A percentile compares a stretch with the other conserved stretches of the same genome.
phyloP scores from a whole-genome alignment of 2,113 vertebrate genomes.

The Zapus hudsonius region DNA sequence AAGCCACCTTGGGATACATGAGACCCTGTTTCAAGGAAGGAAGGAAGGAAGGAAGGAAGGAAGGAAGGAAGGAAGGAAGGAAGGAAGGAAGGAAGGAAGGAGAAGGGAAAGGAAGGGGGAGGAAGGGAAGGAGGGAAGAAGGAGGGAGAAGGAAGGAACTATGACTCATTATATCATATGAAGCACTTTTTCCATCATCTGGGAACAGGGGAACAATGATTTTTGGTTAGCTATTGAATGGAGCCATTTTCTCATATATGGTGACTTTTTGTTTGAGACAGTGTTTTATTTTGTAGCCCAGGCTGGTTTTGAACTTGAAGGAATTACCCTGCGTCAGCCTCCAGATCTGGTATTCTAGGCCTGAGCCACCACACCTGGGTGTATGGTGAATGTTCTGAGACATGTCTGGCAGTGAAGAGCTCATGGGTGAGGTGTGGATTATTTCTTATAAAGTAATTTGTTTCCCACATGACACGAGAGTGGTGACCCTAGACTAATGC shows the following conservation, averaged over 20 bases:
- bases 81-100: too few relatives aligned
- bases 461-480: neutral
- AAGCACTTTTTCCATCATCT: neutral
- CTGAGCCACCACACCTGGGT: too few relatives aligned
- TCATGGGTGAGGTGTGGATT: neutral
- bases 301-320: neutral
- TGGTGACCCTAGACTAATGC: neutral
- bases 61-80: too few relatives aligned
- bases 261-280: neutral
- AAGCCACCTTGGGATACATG: too few relatives aligned
- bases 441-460: neutral
- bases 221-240: neutral
- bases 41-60: too few relatives aligned
- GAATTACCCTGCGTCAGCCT: neutral
- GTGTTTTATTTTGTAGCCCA: neutral
- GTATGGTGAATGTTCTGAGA: neutral
- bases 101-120: too few relatives aligned
- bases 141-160: too few relatives aligned
- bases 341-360: neutral
- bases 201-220: neutral
- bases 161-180: neutral
- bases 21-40: too few relatives aligned
- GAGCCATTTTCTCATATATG: neutral
- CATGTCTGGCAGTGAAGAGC: neutral
- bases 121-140: too few relatives aligned